These are phyloP conservation scores for Quadroppia sp. DNA, from an alignment of 2,888 invertebrate genomes.

Conservation along the genomic window DNA sequence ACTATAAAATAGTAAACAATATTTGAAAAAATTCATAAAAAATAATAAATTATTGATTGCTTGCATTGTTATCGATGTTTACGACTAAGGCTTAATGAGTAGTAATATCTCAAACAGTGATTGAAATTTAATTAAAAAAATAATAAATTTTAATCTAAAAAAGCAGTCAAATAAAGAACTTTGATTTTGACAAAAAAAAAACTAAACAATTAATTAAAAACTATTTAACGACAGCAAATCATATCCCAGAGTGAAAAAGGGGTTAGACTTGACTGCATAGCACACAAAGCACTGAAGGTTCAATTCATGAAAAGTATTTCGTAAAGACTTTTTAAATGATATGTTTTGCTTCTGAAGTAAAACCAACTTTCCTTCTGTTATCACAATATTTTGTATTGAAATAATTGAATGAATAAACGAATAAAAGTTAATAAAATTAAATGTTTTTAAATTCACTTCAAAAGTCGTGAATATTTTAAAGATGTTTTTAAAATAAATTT, in stretches of 20 bases:
- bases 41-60: neutral
- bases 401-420: too few relatives aligned
- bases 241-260: neutral
- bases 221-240: neutral
- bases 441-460: too few relatives aligned
- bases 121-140: slow-evolving; percentile 13
- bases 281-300: neutral
- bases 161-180: neutral
- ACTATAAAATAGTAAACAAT: too few relatives aligned
- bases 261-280: neutral
- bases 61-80: neutral
- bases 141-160: neutral
- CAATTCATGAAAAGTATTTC: too few relatives aligned
- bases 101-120: neutral
- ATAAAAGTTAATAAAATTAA: too few relatives aligned
- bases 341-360: too few relatives aligned
- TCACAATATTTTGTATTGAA: too few relatives aligned
- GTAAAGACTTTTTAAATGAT: too few relatives aligned
- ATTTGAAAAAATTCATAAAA: too few relatives aligned
- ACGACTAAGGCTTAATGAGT: neutral
- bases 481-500: too few relatives aligned
- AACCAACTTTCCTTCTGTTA: too few relatives aligned
- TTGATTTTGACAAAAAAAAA: neutral
- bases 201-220: neutral
- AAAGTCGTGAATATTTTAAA: too few relatives aligned